These are phyloP conservation scores for Hirtodrosophila confusa DNA, from an alignment of 2,888 invertebrate species.

Conservation along the genomic window DNA sequence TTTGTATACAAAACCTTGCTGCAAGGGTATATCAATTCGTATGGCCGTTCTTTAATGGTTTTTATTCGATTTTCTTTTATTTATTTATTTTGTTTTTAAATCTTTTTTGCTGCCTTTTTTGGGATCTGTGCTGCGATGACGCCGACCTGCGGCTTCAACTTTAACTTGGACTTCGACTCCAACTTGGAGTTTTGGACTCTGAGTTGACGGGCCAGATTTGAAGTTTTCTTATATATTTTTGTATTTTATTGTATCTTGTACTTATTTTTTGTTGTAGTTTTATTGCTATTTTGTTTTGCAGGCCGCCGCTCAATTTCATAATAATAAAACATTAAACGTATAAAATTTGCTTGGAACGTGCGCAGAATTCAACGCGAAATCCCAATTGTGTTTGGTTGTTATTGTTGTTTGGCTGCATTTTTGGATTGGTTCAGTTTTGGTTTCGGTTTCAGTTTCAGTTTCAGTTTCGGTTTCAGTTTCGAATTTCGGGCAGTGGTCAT, in stretches of 20 bases:
- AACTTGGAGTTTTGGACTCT: slow-evolving; percentile 22
- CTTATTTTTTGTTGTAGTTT: not conserved
- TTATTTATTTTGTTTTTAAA: slow-evolving; percentile 3
- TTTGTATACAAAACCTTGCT: too few species aligned
- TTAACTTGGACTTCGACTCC: slow-evolving; percentile 28
- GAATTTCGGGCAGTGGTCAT: slow-evolving; percentile 41
- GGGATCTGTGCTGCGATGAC: slow-evolving; percentile 24
- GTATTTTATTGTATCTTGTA: slow-evolving; percentile 30
- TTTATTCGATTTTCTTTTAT: too few species aligned
- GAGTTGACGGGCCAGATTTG: slow-evolving; percentile 1
- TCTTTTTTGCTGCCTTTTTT: slow-evolving; percentile 20
- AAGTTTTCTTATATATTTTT: not conserved
- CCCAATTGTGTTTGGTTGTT: slow-evolving; percentile 24
- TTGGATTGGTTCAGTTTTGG: slow-evolving; percentile 21
- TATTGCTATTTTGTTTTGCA: slow-evolving; percentile 13
- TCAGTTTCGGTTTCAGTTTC: slow-evolving; percentile 32
- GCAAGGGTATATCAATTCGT: too few species aligned
- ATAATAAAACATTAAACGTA: slow-evolving; percentile 71
- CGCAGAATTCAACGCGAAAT: slow-evolving; percentile 52
- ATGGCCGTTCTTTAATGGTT: slow-evolving; percentile 15
- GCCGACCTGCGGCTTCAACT: slow-evolving; percentile 37
- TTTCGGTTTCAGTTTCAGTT: slow-evolving; percentile 9
- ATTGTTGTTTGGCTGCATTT: slow-evolving; percentile 38
- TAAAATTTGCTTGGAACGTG: slow-evolving; percentile 67
- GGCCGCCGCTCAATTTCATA: slow-evolving; percentile 63